A percentile compares a stretch with the other conserved stretches of the same genome.
These are phyloP conservation scores for Notolabrus celidotus DNA, from an alignment of 2,797 vertebrate genomes.

Conservation along the genomic window DNA sequence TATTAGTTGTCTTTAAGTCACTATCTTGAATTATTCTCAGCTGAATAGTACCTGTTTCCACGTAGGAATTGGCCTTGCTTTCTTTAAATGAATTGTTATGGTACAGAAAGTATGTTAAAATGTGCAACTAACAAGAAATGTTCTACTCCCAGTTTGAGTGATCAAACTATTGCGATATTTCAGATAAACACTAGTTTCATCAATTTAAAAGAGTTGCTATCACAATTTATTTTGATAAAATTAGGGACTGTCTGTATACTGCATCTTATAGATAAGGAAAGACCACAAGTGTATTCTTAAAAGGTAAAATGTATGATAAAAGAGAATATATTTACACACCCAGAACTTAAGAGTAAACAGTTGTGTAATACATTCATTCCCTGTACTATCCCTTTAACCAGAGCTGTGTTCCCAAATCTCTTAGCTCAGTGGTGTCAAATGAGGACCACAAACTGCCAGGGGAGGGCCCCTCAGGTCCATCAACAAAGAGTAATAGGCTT, in stretches of 20 bases:
- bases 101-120: too few relatives aligned
- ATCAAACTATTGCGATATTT: conserved; percentile 3
- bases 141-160: not conserved
- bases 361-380: conserved; percentile 14
- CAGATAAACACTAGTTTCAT: too few relatives aligned
- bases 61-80: accelerated
- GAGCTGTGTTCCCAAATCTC: conserved; percentile 34
- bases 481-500: conserved; percentile 12
- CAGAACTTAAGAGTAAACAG: conserved; percentile 10
- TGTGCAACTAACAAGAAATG: not conserved
- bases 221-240: too few relatives aligned
- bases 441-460: conserved; percentile 15
- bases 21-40: not conserved
- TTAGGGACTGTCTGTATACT: too few relatives aligned
- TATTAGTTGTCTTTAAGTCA: not conserved
- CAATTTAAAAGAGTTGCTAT: too few relatives aligned
- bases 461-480: conserved; percentile 7
- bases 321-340: not conserved
- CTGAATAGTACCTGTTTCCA: not conserved
- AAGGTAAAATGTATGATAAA: too few relatives aligned
- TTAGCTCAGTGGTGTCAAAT: conserved; percentile 10
- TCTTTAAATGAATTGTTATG: not conserved
- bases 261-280: too few relatives aligned
- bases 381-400: conserved; percentile 20
- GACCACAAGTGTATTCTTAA: too few relatives aligned